Base-by-base conservation (phyloP, 2,113 vertebrate genomes). In the Cynopterus brachyotis region DNA sequence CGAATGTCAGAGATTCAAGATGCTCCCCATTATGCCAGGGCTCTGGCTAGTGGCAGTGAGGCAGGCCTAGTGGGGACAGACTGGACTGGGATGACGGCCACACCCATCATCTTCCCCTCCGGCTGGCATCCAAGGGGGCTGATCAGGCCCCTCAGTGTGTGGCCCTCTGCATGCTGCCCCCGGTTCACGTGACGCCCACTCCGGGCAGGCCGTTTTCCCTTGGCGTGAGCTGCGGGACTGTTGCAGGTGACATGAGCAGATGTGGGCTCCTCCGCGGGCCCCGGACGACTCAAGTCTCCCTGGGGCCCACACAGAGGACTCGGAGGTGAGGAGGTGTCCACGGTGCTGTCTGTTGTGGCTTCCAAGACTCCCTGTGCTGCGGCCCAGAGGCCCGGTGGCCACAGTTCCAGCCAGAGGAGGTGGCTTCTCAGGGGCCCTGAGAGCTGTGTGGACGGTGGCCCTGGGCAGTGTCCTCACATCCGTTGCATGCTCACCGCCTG, bases 101-200 rank as follows among this genome's bases (percentile, higher is more conserved):
- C n/a, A 35, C 24, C 60, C 30, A 11, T 62, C 15, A 6, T 53
- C 50, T 24, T 47, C 35, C 26, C 32, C 40, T 53, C 20, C 11
- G 32, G 16, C 22, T 42, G 40, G 78, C 20, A 40, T 37, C 19
- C 8, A 4, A 3, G 2, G 5, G 26, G 64, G 66, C 50, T 62
- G 4, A 30, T 17, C 20, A 75, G 81, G 37, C 47, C n/a, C 12
- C 37, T 8, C 11, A 0, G 8, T 35, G 1, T n/a, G 3, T 30
- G 35, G 35, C 13, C 70, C 55, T 87, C 11, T 3, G 6, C 26
- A 32, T 19, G 45, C 16, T 40, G 53, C 28, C n/a, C 53, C 73
- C 70, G 13, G 7, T n/a, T n/a, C 6, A 12, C 10, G 1, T 60
- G n/a, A 22, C 32, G 35, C 47, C 47, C 47, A 12, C 47, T 47